Evolutionary conservation across 1,140 invertebrate species (phyloP).

Genomic region (Calliopsis andreniformis): DNA sequence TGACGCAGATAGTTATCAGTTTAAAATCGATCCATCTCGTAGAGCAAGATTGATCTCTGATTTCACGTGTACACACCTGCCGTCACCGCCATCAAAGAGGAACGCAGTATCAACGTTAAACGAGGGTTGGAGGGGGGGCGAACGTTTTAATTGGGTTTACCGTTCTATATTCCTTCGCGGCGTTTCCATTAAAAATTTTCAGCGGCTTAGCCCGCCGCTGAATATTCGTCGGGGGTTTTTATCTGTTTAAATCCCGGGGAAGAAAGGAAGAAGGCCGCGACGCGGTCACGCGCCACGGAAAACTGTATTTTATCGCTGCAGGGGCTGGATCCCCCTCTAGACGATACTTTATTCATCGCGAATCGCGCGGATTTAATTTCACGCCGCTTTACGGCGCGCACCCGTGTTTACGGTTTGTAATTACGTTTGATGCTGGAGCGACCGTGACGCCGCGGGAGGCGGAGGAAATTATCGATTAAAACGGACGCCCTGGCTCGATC

Average conservation of each 20-base stretch:
- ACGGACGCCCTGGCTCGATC: background rate
- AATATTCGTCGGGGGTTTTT: conserved; percentile 38
- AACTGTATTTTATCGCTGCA: conserved; percentile 33
- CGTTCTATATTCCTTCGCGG: conserved; percentile 1
- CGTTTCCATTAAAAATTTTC: conserved; percentile 50
- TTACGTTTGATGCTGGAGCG: conserved; percentile 51
- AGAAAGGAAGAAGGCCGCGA: conserved; percentile 42
- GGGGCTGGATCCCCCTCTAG: conserved; percentile 44
- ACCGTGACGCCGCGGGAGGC: background rate
- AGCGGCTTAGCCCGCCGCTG: conserved; percentile 36
- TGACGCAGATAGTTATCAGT: no score
- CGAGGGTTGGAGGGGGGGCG: background rate
- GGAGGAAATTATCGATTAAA: conserved; percentile 55
- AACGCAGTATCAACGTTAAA: background rate
- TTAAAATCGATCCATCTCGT: no score
- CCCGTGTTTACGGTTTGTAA: conserved; percentile 61
- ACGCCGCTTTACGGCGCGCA: conserved; percentile 55
- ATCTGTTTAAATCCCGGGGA: conserved; percentile 41
- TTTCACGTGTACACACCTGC: background rate
- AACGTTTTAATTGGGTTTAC: conserved; percentile 40
- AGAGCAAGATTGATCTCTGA: background rate
- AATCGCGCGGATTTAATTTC: conserved; percentile 67
- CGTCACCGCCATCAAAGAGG: background rate
- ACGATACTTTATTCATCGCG: conserved; percentile 66
- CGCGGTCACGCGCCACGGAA: conserved; percentile 22